Evolutionary conservation across 2,797 vertebrate species (phyloP).

Genomic region (Lateolabrax maculatus): DNA sequence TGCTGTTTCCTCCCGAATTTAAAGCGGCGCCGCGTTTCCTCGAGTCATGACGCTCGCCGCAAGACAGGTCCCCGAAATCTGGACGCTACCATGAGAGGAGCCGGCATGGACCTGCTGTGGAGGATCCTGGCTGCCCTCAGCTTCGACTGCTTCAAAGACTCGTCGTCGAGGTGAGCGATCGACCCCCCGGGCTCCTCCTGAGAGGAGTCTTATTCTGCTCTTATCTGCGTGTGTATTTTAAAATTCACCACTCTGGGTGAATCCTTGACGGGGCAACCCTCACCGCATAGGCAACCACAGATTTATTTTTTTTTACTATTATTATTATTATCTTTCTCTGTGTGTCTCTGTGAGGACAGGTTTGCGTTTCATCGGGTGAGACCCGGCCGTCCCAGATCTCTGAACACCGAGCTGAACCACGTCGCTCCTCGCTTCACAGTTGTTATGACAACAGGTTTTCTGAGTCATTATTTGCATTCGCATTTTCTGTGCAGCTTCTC

Average conservation of each 20-base stretch:
- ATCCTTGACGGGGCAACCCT: conserved; percentile 9
- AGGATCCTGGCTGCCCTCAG: conserved; percentile 84
- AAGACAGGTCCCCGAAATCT: conserved; percentile 38
- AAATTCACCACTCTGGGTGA: neutral
- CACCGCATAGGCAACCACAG: neutral
- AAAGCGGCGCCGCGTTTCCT: conserved; percentile 5
- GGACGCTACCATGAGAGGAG: conserved; percentile 74
- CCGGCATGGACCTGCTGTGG: conserved; percentile 85
- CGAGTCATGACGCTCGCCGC: conserved; percentile 46
- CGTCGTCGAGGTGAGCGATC: conserved; percentile 83
- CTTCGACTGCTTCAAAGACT: conserved; percentile 85
- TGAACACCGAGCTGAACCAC: no score
- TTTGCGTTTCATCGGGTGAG: no score
- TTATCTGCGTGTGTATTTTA: neutral
- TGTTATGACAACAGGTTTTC: conserved; percentile 77
- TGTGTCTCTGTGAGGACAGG: no score
- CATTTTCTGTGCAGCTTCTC: conserved; percentile 7
- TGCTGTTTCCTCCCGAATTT: conserved; percentile 17
- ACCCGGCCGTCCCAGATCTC: no score
- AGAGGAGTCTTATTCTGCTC: no score
- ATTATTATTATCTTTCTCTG: no score
- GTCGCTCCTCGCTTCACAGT: no score
- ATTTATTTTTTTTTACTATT: no score
- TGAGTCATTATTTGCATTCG: conserved; percentile 34
- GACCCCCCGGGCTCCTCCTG: no score